Evolutionary conservation across 2,113 vertebrate genomes (phyloP).

Genomic region (Etia nguti): DNA sequence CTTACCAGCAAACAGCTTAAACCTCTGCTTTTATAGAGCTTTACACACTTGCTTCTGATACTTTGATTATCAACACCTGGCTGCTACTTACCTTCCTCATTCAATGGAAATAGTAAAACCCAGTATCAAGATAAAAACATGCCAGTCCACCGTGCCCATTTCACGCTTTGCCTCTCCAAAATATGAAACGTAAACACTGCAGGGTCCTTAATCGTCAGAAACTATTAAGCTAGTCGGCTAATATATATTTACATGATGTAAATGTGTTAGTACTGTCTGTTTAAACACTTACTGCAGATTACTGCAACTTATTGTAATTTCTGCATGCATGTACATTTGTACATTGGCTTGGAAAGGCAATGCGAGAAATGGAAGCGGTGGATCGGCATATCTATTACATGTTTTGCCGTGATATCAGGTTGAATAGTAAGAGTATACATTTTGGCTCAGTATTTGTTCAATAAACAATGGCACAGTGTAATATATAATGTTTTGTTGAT

Average conservation of each 20-base stretch:
- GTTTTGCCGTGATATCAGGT: not conserved
- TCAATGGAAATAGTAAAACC: not conserved
- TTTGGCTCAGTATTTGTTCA: not conserved
- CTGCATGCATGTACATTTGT: not conserved
- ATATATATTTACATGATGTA: not conserved
- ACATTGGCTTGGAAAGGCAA: not conserved
- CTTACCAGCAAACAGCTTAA: not conserved
- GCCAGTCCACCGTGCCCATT: not conserved
- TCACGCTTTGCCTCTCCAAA: not conserved
- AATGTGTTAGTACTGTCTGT: not conserved
- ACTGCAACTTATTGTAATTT: not conserved
- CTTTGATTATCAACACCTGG: not conserved
- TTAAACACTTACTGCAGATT: not conserved
- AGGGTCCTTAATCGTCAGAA: not conserved
- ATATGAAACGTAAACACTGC: not conserved
- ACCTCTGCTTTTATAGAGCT: not conserved
- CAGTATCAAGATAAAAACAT: accelerated
- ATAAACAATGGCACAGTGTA: not conserved
- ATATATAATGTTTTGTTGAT: not conserved
- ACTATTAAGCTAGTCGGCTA: not conserved
- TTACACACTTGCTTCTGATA: not conserved
- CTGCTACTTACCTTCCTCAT: not conserved
- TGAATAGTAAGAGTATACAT: not conserved
- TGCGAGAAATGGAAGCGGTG: not conserved
- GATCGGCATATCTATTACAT: not conserved